These are phyloP conservation scores for Calcarius lapponicus DNA, from an alignment of 2,797 vertebrate genomes.

Conservation along the genomic window DNA sequence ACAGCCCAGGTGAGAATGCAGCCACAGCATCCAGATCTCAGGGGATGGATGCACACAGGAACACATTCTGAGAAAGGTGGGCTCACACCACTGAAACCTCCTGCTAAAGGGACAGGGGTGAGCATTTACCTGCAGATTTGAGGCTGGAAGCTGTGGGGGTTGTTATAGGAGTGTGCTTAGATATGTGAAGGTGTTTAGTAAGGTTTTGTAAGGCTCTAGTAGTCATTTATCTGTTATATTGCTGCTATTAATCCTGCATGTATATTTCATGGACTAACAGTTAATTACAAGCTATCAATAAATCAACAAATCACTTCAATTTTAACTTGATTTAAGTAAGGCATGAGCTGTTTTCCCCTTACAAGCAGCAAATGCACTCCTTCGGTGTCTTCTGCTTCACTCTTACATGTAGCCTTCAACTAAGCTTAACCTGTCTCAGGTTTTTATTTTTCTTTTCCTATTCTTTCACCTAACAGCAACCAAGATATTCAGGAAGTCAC, in stretches of 20 bases:
- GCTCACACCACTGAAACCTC: background rate
- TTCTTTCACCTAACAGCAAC: background rate
- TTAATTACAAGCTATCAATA: background rate
- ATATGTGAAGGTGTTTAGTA: background rate
- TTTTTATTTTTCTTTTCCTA: background rate
- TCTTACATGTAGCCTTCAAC: background rate
- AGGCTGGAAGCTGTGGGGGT: background rate
- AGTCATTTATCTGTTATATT: background rate
- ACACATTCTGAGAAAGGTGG: background rate
- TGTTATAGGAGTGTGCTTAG: background rate
- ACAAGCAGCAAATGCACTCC: background rate
- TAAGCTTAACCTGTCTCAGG: background rate
- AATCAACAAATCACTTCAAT: background rate
- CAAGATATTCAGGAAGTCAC: background rate
- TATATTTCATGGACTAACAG: background rate
- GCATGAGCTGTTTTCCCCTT: background rate
- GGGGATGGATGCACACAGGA: background rate
- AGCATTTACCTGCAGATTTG: background rate
- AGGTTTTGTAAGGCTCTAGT: background rate
- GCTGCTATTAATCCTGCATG: background rate
- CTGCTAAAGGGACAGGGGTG: background rate
- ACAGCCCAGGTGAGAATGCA: background rate
- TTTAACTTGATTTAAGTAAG: background rate
- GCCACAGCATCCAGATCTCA: background rate
- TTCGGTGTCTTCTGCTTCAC: background rate